A percentile compares a stretch with the other conserved stretches of the same genome.
phyloP scores from a whole-genome alignment of 2,797 vertebrate species.

The Mycteria americana region DNA sequence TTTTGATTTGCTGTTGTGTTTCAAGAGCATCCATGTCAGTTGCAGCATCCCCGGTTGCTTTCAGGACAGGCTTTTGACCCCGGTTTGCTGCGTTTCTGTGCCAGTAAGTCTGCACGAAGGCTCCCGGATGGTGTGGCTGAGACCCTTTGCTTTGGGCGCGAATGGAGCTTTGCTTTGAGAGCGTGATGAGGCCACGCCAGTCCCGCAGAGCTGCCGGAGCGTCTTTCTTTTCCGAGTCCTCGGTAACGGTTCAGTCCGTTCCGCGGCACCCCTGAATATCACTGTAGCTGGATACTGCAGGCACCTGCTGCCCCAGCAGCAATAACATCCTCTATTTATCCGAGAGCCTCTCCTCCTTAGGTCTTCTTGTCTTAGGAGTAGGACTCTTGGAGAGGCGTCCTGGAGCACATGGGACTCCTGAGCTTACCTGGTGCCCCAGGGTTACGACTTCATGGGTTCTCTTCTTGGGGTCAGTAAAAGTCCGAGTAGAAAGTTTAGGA shows the following conservation, averaged over 20 bases:
- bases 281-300: background rate
- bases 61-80: background rate
- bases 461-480: background rate
- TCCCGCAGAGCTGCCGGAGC: fast-evolving
- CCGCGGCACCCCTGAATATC: background rate
- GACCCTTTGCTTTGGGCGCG: background rate
- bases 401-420: background rate
- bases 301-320: background rate
- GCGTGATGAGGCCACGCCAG: fast-evolving
- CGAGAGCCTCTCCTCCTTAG: background rate
- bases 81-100: background rate
- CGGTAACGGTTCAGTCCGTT: background rate
- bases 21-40: background rate
- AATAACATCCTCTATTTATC: background rate
- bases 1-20: background rate
- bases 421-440: background rate
- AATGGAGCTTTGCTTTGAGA: background rate
- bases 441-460: background rate
- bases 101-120: background rate
- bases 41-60: background rate
- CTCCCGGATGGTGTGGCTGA: fast-evolving
- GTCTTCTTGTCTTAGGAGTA: background rate
- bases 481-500: background rate
- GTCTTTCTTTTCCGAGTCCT: background rate
- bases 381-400: background rate